phyloP scores from a whole-genome alignment of 2,113 vertebrate species.

The Ariopsis seemanni region DNA sequence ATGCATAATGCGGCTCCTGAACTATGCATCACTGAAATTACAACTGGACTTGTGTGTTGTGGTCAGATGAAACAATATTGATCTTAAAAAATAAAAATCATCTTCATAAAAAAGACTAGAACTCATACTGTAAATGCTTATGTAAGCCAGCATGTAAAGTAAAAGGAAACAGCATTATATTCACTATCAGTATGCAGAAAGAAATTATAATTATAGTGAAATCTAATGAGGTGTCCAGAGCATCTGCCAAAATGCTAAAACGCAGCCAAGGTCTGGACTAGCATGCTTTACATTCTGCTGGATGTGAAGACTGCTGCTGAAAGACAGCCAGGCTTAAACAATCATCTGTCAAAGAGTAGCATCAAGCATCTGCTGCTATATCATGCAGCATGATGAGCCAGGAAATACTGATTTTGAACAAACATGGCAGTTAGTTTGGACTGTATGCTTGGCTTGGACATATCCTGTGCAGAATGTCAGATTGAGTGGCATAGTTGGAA shows the following conservation, averaged over 20 bases:
- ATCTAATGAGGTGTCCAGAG: not conserved
- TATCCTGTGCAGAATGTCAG: not conserved
- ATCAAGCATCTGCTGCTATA: constrained; percentile 18
- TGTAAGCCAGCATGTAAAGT: not conserved
- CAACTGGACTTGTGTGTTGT: not conserved
- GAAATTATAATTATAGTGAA: not conserved
- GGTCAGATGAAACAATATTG: not conserved
- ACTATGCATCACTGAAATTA: not conserved
- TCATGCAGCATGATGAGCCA: constrained; percentile 18
- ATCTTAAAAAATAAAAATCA: too few species aligned
- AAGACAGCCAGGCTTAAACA: constrained; percentile 2
- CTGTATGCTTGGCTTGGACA: not conserved
- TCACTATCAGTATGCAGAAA: not conserved
- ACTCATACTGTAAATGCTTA: not conserved
- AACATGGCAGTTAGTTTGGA: constrained; percentile 7
- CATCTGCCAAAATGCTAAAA: constrained; percentile 4
- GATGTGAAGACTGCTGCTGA: constrained; percentile 15
- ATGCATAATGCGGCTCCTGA: not conserved
- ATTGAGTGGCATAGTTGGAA: not conserved
- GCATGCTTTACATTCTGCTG: not conserved
- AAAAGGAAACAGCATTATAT: not conserved
- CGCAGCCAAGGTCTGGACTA: constrained; percentile 6
- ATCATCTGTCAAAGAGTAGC: constrained; percentile 13
- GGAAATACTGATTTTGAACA: not conserved
- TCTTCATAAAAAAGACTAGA: too few species aligned